Conservation (phyloP, 2,797 vertebrate genomes). For the Geotrypetes seraphini region DNA sequence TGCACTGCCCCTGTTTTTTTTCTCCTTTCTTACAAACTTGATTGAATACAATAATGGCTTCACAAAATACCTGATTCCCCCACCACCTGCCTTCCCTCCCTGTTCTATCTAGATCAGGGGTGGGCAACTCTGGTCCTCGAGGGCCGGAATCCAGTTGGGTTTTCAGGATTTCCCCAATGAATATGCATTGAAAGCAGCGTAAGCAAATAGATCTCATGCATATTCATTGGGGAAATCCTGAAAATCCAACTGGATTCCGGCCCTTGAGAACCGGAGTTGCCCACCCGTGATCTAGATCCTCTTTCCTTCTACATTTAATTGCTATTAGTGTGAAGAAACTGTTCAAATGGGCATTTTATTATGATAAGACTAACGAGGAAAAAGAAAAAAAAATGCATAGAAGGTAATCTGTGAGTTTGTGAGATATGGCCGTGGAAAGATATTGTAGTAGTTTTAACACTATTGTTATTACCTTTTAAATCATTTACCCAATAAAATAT, state of each 20-base stretch:
- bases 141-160: too few species aligned
- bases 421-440: conserved; percentile 94
- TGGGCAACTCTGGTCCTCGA: too few species aligned
- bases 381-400: conserved; percentile 61
- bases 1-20: conserved; percentile 48
- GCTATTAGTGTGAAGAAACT: conserved; percentile 93
- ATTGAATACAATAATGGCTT: conserved; percentile 54
- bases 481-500: conserved; percentile 99
- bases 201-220: too few species aligned
- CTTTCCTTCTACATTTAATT: conserved; percentile 80
- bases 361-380: conserved; percentile 60
- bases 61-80: conserved; percentile 49
- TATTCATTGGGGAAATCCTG: too few species aligned
- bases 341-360: conserved; percentile 86
- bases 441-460: conserved; percentile 98
- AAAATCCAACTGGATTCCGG: too few species aligned
- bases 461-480: conserved; percentile 98
- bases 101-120: conserved; percentile 82
- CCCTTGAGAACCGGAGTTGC: too few species aligned
- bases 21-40: conserved; percentile 72
- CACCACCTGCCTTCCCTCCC: conserved; percentile 48
- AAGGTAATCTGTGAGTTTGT: conserved; percentile 88
- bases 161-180: too few species aligned
- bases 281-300: too few species aligned
- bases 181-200: too few species aligned